phyloP scores from a whole-genome alignment of 2,888 invertebrate genomes.

The Rhaphigaster nebulosa region DNA sequence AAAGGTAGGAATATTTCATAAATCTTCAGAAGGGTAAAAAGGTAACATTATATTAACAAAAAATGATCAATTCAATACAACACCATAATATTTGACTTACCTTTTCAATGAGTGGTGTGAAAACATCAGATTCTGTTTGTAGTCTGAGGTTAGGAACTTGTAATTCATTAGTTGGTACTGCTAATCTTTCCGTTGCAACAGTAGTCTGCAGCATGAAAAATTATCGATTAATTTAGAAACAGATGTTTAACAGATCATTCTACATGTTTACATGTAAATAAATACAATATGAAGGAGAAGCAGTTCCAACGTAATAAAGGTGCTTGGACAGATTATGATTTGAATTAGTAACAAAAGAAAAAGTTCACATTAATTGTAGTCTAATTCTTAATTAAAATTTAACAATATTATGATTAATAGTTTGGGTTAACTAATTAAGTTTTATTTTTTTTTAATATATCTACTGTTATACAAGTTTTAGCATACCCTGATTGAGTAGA shows the following conservation, averaged over 20 bases:
- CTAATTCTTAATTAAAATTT: no score
- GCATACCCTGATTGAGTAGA: no score
- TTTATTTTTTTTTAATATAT: no score
- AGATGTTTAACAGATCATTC: neutral
- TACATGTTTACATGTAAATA: neutral
- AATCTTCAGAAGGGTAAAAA: neutral
- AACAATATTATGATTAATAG: no score
- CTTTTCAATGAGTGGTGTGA: constrained; percentile 27
- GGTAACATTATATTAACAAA: neutral
- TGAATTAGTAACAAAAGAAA: no score
- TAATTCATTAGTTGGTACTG: neutral
- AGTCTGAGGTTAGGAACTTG: constrained; percentile 36
- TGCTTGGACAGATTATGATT: no score
- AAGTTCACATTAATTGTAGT: no score
- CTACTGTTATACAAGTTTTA: no score
- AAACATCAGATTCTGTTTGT: neutral
- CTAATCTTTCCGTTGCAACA: neutral
- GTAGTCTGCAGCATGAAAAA: constrained; percentile 1
- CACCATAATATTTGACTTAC: neutral
- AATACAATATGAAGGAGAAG: neutral
- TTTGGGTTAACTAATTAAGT: no score
- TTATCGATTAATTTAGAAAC: neutral
- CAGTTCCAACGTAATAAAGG: no score
- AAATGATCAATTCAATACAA: neutral
- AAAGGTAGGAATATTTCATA: no score